A percentile compares a stretch with the other conserved stretches of the same genome.
phyloP scores from a whole-genome alignment of 2,888 invertebrate genomes.

The Lacanobia oleracea region DNA sequence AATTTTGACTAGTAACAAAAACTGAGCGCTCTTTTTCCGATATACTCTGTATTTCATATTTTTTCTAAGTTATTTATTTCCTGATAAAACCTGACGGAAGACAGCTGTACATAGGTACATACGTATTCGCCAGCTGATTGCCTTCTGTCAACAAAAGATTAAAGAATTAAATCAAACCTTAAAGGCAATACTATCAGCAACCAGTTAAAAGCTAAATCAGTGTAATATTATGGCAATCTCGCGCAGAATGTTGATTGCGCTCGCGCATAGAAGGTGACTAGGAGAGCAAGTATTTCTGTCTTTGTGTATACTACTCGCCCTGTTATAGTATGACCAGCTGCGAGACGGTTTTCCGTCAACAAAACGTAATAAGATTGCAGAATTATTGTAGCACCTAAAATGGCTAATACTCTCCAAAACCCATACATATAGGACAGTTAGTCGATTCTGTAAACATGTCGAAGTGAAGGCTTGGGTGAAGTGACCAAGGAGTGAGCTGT shows the following conservation, averaged over 20 bases:
- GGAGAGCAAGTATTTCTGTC: slow-evolving; percentile 55
- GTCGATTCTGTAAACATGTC: too few species aligned
- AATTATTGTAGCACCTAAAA: background rate
- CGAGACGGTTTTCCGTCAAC: slow-evolving; percentile 53
- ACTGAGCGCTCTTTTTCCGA: background rate
- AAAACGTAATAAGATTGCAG: slow-evolving; percentile 18
- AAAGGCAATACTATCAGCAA: slow-evolving; percentile 15
- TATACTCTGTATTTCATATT: background rate
- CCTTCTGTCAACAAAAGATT: slow-evolving; percentile 16
- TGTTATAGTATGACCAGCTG: slow-evolving; percentile 46
- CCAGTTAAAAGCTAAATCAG: slow-evolving; percentile 40
- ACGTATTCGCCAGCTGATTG: slow-evolving; percentile 9
- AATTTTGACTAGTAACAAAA: background rate
- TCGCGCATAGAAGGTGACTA: slow-evolving; percentile 57
- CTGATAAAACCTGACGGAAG: background rate
- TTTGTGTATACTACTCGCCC: slow-evolving; percentile 49
- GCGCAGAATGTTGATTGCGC: slow-evolving; percentile 64
- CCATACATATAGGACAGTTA: background rate
- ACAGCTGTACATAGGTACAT: background rate
- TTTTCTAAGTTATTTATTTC: background rate
- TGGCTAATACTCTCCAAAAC: background rate
- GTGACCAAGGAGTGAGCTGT: too few species aligned
- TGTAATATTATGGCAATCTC: slow-evolving; percentile 48
- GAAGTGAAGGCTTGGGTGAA: too few species aligned
- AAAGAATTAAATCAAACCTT: slow-evolving; percentile 24